Conservation (phyloP, 2,888 invertebrate genomes). For the Trichopria drosophilae region DNA sequence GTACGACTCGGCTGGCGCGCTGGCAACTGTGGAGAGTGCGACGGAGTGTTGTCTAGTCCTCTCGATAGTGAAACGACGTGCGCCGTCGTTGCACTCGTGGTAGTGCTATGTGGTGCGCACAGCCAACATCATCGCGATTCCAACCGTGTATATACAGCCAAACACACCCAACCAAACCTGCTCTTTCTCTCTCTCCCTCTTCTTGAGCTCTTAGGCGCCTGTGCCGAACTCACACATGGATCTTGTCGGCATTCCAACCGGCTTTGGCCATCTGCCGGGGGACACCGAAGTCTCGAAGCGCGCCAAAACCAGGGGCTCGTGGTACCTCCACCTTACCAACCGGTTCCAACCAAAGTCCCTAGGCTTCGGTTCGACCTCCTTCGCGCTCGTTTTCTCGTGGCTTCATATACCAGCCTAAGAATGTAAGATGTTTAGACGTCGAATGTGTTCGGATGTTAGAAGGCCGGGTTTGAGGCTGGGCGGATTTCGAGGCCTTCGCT, state of each 20-base stretch:
- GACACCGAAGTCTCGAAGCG: conserved; percentile 47
- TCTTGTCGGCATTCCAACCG: too few relatives aligned
- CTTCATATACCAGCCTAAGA: background rate
- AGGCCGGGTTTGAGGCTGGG: too few relatives aligned
- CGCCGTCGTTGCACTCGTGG: conserved; percentile 17
- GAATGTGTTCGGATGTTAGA: too few relatives aligned
- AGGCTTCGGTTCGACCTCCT: background rate
- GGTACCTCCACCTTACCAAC: conserved; percentile 49
- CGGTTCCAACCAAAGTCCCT: background rate
- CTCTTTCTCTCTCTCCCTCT: background rate
- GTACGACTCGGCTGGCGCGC: conserved; percentile 45
- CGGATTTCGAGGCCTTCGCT: too few relatives aligned
- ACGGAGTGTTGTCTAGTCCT: conserved; percentile 31
- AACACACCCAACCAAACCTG: too few relatives aligned
- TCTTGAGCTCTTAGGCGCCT: background rate
- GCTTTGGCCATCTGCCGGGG: conserved; percentile 56
- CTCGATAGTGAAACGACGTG: conserved; percentile 40
- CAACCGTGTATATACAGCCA: conserved; percentile 15
- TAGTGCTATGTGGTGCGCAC: conserved; percentile 26
- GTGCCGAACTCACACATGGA: background rate
- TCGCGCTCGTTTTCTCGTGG: background rate
- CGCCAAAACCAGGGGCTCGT: conserved; percentile 52
- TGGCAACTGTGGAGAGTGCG: conserved; percentile 43
- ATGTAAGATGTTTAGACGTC: too few relatives aligned
- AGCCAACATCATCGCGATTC: too few relatives aligned